Conservation (phyloP, 2,113 vertebrate species). For the Anser cygnoides region DNA sequence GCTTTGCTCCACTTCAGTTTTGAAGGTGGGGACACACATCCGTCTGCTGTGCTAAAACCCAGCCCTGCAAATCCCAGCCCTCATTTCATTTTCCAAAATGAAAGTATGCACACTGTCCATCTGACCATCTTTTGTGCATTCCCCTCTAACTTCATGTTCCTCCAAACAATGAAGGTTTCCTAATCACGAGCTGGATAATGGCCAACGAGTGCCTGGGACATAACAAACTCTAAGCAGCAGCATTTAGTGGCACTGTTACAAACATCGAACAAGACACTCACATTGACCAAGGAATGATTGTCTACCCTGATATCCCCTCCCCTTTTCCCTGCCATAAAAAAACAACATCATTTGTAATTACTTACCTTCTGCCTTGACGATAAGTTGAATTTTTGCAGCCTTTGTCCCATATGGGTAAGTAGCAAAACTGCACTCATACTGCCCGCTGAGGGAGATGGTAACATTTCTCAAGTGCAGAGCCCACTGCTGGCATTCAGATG, state of each 20-base stretch:
- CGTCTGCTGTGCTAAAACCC: neutral
- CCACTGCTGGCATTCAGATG: neutral
- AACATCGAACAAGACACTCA: neutral
- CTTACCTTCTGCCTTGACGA: conserved; percentile 64
- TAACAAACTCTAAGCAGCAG: neutral
- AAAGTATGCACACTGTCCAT: neutral
- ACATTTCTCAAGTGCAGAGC: conserved; percentile 56
- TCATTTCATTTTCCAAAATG: accelerated
- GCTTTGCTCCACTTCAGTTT: neutral
- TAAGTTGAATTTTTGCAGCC: conserved; percentile 32
- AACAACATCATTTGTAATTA: neutral
- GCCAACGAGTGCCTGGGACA: neutral
- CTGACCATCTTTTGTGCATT: neutral
- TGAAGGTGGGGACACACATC: neutral
- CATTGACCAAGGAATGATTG: neutral
- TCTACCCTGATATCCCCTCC: neutral
- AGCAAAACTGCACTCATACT: conserved; percentile 67
- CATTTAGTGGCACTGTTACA: neutral
- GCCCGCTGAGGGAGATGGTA: neutral
- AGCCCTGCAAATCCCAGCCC: neutral
- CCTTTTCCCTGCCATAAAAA: neutral
- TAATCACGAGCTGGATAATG: neutral
- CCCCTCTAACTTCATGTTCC: neutral
- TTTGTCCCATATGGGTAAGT: conserved; percentile 59
- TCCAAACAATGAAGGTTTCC: neutral